Percentiles rank a stretch among this genome's conserved stretches.
Conservation (phyloP, 1,140 invertebrate species). For the silkworm (Bombyx mori) region DNA sequence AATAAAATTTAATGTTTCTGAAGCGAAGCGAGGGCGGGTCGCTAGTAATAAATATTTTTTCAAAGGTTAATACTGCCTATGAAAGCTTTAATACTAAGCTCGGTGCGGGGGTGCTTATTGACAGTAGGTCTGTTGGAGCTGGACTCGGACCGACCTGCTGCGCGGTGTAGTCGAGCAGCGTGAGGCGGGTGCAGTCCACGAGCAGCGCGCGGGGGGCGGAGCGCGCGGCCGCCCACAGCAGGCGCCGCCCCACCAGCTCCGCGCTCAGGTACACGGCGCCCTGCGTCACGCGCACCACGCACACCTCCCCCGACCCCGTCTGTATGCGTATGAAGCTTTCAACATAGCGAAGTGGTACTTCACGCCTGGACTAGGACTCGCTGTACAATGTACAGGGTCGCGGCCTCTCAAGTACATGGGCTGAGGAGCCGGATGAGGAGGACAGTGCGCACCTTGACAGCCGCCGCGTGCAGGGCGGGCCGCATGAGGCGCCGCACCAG, state of each 20-base stretch:
- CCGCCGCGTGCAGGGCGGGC: slow-evolving; percentile 78
- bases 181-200: slow-evolving; percentile 39
- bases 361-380: too few species aligned
- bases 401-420: too few species aligned
- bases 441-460: slow-evolving; percentile 68
- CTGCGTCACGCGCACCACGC: slow-evolving; percentile 27
- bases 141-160: slow-evolving; percentile 26
- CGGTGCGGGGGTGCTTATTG: not conserved
- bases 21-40: too few species aligned
- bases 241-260: slow-evolving; percentile 22
- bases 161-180: slow-evolving; percentile 46
- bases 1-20: too few species aligned
- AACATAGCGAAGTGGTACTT: too few species aligned
- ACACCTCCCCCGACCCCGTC: slow-evolving; percentile 27
- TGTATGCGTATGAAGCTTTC: not conserved
- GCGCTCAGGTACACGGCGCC: slow-evolving; percentile 30
- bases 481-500: slow-evolving; percentile 86
- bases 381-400: too few species aligned
- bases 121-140: not conserved
- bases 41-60: too few species aligned
- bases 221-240: slow-evolving; percentile 22
- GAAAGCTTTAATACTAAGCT: not conserved
- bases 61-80: not conserved
- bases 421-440: too few species aligned
- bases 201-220: slow-evolving; percentile 27